A percentile compares a stretch with the other conserved stretches of the same genome.
Evolutionary conservation across 2,113 vertebrate species (phyloP).

Genomic region (Oceanites oceanicus): DNA sequence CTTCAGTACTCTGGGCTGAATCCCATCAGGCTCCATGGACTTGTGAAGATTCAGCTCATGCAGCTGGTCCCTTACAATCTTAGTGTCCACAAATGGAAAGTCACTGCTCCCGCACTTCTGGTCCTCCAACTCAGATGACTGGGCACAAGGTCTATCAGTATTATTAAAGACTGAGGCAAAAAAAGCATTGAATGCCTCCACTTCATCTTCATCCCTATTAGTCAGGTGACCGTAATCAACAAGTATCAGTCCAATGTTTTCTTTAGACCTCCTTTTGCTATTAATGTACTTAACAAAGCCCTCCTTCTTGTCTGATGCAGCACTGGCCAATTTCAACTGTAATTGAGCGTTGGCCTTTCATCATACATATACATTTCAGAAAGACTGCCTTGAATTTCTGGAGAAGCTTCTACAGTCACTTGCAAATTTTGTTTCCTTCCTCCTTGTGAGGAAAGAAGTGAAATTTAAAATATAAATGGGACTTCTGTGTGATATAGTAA

Average conservation of each 20-base stretch:
- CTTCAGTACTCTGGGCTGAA: neutral
- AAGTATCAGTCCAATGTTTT: neutral
- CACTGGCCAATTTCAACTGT: neutral
- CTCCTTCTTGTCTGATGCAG: neutral
- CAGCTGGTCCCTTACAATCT: neutral
- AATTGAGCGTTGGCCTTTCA: neutral
- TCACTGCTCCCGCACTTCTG: accelerated
- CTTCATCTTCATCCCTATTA: neutral
- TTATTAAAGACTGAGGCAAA: neutral
- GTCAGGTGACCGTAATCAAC: neutral
- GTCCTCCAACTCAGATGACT: neutral
- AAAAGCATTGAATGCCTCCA: neutral
- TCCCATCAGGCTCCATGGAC: neutral
- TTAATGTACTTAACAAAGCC: neutral
- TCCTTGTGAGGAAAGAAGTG: neutral
- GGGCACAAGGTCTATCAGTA: neutral
- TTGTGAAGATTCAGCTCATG: neutral
- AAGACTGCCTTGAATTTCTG: neutral
- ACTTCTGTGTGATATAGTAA: neutral
- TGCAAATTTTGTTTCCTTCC: neutral
- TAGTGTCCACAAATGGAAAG: too few species aligned
- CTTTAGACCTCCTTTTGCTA: neutral
- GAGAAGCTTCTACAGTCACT: neutral
- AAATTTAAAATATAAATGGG: neutral
- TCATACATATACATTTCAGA: neutral